Evolutionary conservation across 2,888 invertebrate species (phyloP), one percentile per base, ranked within the genome.

Genomic region (Temnothorax unifasciatus): DNA sequence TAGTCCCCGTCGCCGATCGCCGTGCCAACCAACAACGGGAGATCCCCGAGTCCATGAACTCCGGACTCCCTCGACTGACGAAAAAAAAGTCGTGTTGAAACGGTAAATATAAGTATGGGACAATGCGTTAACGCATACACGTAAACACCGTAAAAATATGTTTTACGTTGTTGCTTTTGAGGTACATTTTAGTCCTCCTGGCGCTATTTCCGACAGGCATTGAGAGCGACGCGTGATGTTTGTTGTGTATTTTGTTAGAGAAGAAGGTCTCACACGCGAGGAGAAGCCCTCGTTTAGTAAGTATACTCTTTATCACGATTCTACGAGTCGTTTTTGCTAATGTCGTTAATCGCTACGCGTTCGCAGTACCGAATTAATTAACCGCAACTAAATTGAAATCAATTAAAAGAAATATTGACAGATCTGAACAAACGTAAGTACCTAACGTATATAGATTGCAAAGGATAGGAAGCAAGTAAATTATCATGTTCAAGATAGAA

Each of bases 11-110:
- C 54, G n/a, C 6, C 25, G 57, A 44, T 69, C 18, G 76, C 15
- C 15, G n/a, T 15, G n/a, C 34, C 34, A 50, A 34, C 34, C 34
- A 50, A 34, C 75, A 11, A n/a, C 59, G 21, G 21, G 34, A 18
- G 34, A 21, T 29, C 47, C 8, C n/a, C 66, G 38, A 52, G 38
- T 34, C 41, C 69, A 50, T 25, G 38, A 66, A 74, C 25, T 44
- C 61, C 25, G 38, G 25, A 8, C 38, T 73, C 18, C 18, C 25
- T 13, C n/a, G 18, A 2, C 34, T 15, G 38, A 13, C 5, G 41
- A 59, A 29, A 73, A 59, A 44, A 73, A 59, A 54, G 38, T 57
- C 44, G n/a, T 29, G 59, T 13, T 74, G 11, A 41, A 57, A 41
- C 25, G 21, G 6, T 44, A 59, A 44, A 29, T 29, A 25, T 44